These are phyloP conservation scores for Pantelozetes paolii DNA, from an alignment of 2,888 invertebrate species.

Conservation along the genomic window DNA sequence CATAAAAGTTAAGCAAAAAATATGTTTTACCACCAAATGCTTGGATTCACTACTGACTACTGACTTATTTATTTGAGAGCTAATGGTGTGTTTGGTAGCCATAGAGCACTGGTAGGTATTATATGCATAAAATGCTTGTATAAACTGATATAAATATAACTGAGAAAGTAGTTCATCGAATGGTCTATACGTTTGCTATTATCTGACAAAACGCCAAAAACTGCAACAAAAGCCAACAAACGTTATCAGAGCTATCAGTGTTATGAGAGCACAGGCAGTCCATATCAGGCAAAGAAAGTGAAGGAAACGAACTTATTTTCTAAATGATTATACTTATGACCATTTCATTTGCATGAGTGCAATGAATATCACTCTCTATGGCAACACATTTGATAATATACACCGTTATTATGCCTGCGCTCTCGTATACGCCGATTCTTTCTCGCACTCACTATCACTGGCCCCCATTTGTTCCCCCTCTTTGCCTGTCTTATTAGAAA, in stretches of 20 bases:
- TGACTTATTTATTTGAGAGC: constrained; percentile 34
- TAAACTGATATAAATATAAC: constrained; percentile 34
- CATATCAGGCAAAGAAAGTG: constrained; percentile 29
- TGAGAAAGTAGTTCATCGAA: constrained; percentile 28
- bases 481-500: constrained; percentile 38
- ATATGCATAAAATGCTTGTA: constrained; percentile 15
- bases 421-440: not conserved
- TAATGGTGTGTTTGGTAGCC: constrained; percentile 4
- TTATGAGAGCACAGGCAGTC: constrained; percentile 6
- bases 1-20: not conserved
- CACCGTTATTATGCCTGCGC: constrained; percentile 34
- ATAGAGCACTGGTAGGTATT: not conserved
- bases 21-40: not conserved
- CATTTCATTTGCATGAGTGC: constrained; percentile 36
- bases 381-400: constrained; percentile 24
- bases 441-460: not conserved
- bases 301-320: constrained; percentile 29
- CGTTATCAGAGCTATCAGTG: constrained; percentile 2
- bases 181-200: constrained; percentile 1
- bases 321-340: constrained; percentile 36
- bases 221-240: constrained; percentile 22
- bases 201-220: constrained; percentile 31
- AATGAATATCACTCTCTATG: constrained; percentile 32
- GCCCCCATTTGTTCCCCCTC: constrained; percentile 20
- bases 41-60: constrained; percentile 19